A percentile compares a stretch with the other conserved stretches of the same genome.
These are phyloP conservation scores for Podarcis cretensis DNA, from an alignment of 2,113 vertebrate genomes.

Conservation along the genomic window DNA sequence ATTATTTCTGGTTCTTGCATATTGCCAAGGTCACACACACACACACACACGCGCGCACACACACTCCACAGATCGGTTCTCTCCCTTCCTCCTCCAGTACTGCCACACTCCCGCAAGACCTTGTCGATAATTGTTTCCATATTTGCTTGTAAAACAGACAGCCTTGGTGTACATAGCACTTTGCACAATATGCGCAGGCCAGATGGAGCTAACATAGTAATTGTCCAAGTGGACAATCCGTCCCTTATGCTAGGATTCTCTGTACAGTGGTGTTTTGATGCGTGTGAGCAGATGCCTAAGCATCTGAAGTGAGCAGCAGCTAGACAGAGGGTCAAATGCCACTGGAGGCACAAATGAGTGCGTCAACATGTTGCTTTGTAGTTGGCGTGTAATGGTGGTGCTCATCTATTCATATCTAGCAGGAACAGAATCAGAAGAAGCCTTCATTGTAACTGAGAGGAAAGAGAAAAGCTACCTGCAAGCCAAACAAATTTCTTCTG, in stretches of 20 bases:
- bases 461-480: background rate
- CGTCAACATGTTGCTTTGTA: background rate
- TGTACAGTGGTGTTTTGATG: background rate
- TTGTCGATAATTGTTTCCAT: background rate
- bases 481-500: background rate
- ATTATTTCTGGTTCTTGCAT: background rate
- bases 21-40: background rate
- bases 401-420: background rate
- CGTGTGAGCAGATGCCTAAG: background rate
- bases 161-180: rapidly evolving
- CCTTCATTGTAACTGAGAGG: background rate
- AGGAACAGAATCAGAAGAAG: background rate
- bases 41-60: background rate
- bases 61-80: background rate
- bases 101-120: background rate
- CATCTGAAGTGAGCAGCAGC: background rate
- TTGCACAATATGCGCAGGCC: rapidly evolving
- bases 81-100: rapidly evolving
- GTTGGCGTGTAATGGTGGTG: rapidly evolving
- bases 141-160: too few species aligned
- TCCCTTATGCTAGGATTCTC: background rate
- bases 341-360: background rate
- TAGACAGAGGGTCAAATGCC: background rate
- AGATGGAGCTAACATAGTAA: background rate
- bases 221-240: background rate